A percentile compares a stretch with the other conserved stretches of the same genome.
Evolutionary conservation across 2,888 invertebrate genomes (phyloP).

Genomic region (Ernsta delagoae): DNA sequence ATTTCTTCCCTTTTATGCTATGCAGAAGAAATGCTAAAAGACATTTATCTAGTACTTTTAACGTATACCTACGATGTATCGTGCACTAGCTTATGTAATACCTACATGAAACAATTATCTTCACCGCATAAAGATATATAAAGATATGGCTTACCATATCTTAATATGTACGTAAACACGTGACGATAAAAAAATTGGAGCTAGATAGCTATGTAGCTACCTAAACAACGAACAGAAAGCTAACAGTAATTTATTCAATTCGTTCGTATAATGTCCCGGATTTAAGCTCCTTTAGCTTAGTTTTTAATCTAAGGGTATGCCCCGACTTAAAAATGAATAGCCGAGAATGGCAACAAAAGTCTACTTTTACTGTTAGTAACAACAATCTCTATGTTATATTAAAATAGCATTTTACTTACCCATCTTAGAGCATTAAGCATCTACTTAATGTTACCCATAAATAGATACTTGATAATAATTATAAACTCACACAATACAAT

Average conservation of each 20-base stretch:
- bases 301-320: constrained; percentile 60
- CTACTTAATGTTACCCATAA: no score
- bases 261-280: constrained; percentile 63
- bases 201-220: constrained; percentile 8
- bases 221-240: constrained; percentile 37
- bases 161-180: constrained; percentile 15
- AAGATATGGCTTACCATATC: constrained; percentile 21
- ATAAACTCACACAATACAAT: no score
- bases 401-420: no score
- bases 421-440: no score
- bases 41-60: no score
- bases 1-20: no score
- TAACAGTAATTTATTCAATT: constrained; percentile 66
- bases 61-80: no score
- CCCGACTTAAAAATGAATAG: constrained; percentile 14
- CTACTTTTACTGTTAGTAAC: no score
- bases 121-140: neutral
- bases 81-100: neutral
- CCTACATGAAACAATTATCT: constrained; percentile 18
- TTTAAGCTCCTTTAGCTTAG: constrained; percentile 62
- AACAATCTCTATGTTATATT: no score
- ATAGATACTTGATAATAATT: no score
- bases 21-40: no score
- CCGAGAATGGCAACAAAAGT: no score
- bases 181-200: constrained; percentile 30